Conservation (phyloP, 2,113 vertebrate species). For the Notothenia rossii region DNA sequence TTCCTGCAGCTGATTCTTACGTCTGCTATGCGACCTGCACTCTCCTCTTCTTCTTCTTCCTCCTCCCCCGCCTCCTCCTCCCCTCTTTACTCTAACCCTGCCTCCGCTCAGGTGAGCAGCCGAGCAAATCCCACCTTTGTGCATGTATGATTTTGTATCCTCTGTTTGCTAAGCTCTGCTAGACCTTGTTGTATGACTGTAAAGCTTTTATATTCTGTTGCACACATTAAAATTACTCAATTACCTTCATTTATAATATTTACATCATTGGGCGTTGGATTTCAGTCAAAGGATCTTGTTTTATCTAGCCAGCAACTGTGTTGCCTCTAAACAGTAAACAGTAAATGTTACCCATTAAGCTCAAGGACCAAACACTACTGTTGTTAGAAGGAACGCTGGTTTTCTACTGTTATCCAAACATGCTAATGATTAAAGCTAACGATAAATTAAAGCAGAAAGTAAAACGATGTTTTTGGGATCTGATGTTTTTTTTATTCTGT, state of each 20-base stretch:
- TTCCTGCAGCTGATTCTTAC: slow-evolving; percentile 83
- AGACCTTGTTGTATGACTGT: background rate
- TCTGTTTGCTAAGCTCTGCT: background rate
- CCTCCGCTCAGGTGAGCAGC: slow-evolving; percentile 83
- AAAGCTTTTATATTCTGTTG: background rate
- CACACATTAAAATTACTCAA: no score
- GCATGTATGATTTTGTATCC: background rate
- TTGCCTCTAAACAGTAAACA: no score
- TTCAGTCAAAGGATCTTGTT: no score
- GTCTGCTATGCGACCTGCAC: slow-evolving; percentile 81
- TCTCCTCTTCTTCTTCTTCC: slow-evolving; percentile 74
- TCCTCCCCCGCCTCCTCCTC: slow-evolving; percentile 61
- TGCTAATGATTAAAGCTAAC: background rate
- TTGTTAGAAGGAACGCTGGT: no score
- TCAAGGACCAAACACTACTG: background rate
- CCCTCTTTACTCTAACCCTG: slow-evolving; percentile 69
- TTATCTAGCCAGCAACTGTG: no score
- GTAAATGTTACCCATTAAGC: no score
- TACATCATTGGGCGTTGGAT: background rate
- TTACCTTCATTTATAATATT: background rate
- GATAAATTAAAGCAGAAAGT: background rate
- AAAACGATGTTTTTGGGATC: background rate
- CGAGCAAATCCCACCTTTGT: background rate
- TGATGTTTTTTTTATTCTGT: slow-evolving; percentile 13
- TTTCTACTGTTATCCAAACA: background rate